Base-by-base conservation (phyloP, 2,113 vertebrate species). In the Labeo catla region DNA sequence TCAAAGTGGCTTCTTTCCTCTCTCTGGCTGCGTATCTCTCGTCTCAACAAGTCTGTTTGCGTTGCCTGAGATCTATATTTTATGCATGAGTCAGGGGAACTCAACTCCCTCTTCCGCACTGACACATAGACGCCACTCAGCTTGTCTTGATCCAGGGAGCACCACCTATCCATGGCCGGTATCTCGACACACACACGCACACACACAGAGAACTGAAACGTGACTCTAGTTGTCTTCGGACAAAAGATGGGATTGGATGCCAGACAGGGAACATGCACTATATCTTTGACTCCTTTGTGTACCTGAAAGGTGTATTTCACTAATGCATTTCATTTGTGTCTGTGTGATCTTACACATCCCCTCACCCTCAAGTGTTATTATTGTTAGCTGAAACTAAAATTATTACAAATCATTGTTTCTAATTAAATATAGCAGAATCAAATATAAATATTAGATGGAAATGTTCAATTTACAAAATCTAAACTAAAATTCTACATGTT, bases 11-110 rank as follows among this genome's bases (percentile, higher is more conserved):
- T 19, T 70, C 45, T 70, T 88, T 70, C 84, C 19, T 59, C 72
- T 70, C 89, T 57, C 86, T 86, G 84, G 78, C 63, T 87, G 86
- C 83, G 89, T 87, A 84, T 90, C 63, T 91, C 90, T 90, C 54
- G 89, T 93, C 88, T 86, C 86, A 80, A 84, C 76, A 74, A 36
- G 84, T 68, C 77, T 85, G 88, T 89, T 90, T 90, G 90, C 78
- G 68, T 91, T 88, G 84, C 89, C 87, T 91, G 89, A 36, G 91
- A 88, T 87, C 93, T 91, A 96, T 99, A 93, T 96, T 98, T 98
- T 95, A 99, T 98, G 96, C 95, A 97, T 97, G 97, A 97, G 92
- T 89, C 94, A 86, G 74, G 92, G 94, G 88, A 95, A 85, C 89
- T 93, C 93, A 95, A 97, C 94, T 95, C 95, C 95, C 93, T 90